Conservation (phyloP, 2,797 vertebrate genomes). For the Trichosurus vulpecula region DNA sequence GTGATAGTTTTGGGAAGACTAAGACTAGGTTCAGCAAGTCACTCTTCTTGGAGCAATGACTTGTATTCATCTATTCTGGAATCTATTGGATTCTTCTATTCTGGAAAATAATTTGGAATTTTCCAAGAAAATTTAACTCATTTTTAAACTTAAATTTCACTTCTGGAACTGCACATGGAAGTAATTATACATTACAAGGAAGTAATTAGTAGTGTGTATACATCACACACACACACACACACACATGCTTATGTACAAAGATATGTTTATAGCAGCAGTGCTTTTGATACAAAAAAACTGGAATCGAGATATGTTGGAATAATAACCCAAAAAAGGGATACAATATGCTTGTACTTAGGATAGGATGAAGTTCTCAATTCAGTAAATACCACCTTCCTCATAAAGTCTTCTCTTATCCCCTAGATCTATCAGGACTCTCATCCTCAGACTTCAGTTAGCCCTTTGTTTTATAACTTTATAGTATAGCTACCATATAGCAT, state of each 20-base stretch:
- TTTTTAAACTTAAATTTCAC: neutral
- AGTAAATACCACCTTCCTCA: neutral
- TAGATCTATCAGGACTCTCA: neutral
- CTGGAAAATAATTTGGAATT: neutral
- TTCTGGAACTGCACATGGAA: neutral
- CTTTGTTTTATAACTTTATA: neutral
- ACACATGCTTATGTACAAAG: neutral
- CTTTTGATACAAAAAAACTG: neutral
- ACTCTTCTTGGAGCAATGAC: neutral
- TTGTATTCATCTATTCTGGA: neutral
- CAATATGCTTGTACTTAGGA: neutral
- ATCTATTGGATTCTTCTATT: neutral
- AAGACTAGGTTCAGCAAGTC: neutral
- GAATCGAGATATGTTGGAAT: neutral
- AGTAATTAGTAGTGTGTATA: neutral
- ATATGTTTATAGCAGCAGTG: neutral
- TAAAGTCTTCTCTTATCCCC: neutral
- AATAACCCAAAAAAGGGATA: neutral
- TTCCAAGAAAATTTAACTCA: neutral
- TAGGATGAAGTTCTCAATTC: neutral
- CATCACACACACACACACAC: too few relatives aligned
- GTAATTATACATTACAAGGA: neutral
- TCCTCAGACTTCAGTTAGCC: neutral
- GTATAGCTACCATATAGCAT: neutral
- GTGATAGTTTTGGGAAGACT: neutral